Base-by-base conservation (phyloP, 2,113 vertebrate species). In the Eira barbara region DNA sequence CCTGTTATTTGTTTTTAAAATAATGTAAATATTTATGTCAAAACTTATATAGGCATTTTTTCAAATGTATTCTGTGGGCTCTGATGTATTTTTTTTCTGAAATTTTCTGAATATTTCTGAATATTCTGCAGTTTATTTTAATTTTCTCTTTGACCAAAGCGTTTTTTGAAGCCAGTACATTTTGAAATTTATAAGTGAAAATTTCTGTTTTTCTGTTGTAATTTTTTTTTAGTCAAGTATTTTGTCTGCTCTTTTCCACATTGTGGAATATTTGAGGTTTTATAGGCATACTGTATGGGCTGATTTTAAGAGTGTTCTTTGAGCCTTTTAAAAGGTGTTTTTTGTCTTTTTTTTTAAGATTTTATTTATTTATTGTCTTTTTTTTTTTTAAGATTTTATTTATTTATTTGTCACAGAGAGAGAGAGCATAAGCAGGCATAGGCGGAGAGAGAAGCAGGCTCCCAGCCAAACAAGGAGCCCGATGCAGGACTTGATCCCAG, bases 241-340 rank as follows among this genome's bases (percentile, higher is more conserved):
- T 81, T 85, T 95, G 34, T 94, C 15, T 8, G 0, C 57, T 42
- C 45, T 76, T 81, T 80, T 55, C 52, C 80, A 84, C 69, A 71
- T 80, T 86, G n/a, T 74, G 17, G 63, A 74, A 74, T 74, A 74
- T 81, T 88, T 80, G 39, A 80, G 65, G 23, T 71, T 88, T 80
- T 80, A 57, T 57, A 87, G 34, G 36, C 11, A 11, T 63, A 39
- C 49, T 69, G 9, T 84, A 42, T 61, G 15, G 63, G 25, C 34
- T 67, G 49, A 71, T 71, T 90, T 90, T 94, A 49, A 93, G 79
- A 42, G 23, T 90, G 76, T 96, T 88, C 78, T 76, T 74, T 96
- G 61, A 76, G 12, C 80, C 79, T 91, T 96, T 85, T 55, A 78
- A 84, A 84, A 47, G 27, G 45, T 96, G 14, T 55, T 55, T 55